Percentiles rank a stretch among this genome's conserved stretches.
Evolutionary conservation across 2,113 vertebrate species (phyloP).

Genomic region (Arizona elegans): DNA sequence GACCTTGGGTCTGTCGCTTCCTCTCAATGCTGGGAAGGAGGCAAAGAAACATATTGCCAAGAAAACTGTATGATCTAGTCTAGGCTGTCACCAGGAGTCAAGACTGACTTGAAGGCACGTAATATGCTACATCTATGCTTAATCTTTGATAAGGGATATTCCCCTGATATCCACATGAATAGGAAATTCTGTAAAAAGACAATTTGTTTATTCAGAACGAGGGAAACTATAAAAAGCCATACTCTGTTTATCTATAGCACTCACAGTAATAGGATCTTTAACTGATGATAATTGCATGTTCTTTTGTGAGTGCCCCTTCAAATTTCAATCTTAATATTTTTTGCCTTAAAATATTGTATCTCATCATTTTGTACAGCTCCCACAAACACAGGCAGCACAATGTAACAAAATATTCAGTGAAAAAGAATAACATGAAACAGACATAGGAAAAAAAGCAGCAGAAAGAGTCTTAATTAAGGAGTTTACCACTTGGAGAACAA

Average conservation of each 20-base stretch:
- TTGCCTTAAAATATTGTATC: not conserved
- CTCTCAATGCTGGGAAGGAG: not conserved
- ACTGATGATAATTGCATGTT: not conserved
- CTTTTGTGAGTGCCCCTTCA: not conserved
- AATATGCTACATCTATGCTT: not conserved
- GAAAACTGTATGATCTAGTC: not conserved
- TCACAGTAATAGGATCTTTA: not conserved
- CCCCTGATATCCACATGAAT: not conserved
- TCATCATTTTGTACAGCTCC: not conserved
- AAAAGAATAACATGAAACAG: not conserved
- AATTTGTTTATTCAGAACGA: not conserved
- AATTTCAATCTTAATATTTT: not conserved
- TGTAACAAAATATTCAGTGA: not conserved
- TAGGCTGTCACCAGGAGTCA: not conserved
- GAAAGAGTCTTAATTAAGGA: not conserved
- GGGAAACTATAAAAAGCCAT: not conserved
- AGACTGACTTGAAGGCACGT: not conserved
- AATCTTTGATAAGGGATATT: not conserved
- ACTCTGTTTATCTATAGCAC: not conserved
- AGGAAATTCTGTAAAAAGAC: not conserved
- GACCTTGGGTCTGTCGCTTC: not conserved
- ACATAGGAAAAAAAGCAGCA: not conserved
- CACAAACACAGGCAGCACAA: not conserved
- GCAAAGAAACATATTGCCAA: not conserved
- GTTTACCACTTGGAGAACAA: not conserved